Conservation (phyloP, 2,113 vertebrate species). For the Neolamprologus cancellatus region DNA sequence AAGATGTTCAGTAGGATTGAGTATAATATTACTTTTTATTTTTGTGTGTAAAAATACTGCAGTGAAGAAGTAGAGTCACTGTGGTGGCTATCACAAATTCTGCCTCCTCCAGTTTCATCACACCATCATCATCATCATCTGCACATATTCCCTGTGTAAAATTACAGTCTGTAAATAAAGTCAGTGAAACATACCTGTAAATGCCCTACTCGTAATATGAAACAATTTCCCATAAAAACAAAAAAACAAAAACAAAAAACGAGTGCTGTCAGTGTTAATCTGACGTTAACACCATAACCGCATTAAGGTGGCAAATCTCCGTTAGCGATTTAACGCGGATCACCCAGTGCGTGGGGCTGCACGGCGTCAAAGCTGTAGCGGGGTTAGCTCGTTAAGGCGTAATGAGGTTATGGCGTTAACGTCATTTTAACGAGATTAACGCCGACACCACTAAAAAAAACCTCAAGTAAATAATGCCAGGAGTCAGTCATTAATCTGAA, state of each 20-base stretch:
- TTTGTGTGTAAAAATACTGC: not conserved
- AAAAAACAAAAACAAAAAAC: not conserved
- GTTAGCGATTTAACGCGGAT: not conserved
- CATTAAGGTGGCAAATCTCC: not conserved
- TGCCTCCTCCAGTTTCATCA: not conserved
- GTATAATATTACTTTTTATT: not conserved
- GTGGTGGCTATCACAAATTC: not conserved
- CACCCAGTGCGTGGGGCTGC: not conserved
- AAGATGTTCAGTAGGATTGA: not conserved
- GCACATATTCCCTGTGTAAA: not conserved
- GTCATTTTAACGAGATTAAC: not conserved
- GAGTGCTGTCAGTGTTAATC: not conserved
- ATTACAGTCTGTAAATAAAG: not conserved
- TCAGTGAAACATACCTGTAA: not conserved
- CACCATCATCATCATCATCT: not conserved
- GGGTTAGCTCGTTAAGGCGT: not conserved
- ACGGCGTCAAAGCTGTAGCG: fast-evolving
- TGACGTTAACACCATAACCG: not conserved
- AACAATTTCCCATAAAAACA: not conserved
- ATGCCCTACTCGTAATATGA: not conserved
- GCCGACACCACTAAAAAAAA: not conserved
- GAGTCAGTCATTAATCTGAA: not conserved
- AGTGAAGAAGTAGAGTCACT: not conserved
- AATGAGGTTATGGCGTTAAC: not conserved
- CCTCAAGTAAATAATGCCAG: not conserved